These are phyloP conservation scores for Subacronicta megacephala DNA, from an alignment of 2,888 invertebrate species.

Conservation along the genomic window DNA sequence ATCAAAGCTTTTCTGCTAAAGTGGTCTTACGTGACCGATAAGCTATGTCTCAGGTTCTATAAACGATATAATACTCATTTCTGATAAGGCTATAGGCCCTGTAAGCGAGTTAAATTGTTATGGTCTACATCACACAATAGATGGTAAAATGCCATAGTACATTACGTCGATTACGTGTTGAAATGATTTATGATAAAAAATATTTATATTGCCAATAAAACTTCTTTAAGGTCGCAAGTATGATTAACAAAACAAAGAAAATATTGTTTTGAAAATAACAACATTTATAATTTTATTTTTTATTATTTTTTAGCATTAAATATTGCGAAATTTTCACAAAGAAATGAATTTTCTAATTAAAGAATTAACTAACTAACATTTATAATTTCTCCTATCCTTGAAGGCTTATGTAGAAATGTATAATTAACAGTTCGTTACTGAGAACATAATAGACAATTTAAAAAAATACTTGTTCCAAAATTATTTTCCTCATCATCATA, in stretches of 20 bases:
- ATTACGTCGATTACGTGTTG: constrained; percentile 47
- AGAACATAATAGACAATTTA: too few species aligned
- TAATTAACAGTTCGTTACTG: too few species aligned
- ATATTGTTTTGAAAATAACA: too few species aligned
- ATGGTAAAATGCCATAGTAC: constrained; percentile 24
- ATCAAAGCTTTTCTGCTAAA: constrained; percentile 7
- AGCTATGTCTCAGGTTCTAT: constrained; percentile 31
- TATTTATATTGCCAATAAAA: constrained; percentile 10
- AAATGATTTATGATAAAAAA: constrained; percentile 50
- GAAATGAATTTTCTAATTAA: too few species aligned
- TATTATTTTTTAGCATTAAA: too few species aligned
- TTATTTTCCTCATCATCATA: too few species aligned
- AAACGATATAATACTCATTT: constrained; percentile 35
- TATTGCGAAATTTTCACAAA: too few species aligned
- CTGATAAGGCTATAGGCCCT: constrained; percentile 43
- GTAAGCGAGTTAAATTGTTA: constrained; percentile 35
- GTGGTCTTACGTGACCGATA: constrained; percentile 48
- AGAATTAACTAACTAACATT: too few species aligned
- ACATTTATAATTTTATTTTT: too few species aligned
- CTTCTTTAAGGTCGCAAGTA: constrained; percentile 1
- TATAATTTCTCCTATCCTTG: too few species aligned
- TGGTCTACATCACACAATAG: constrained; percentile 50
- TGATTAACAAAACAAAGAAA: neutral
- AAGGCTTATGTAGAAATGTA: too few species aligned
- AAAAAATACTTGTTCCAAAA: too few species aligned